Evolutionary conservation across 1,140 invertebrate species (phyloP).

Genomic region (Gonioctena quinquepunctata): DNA sequence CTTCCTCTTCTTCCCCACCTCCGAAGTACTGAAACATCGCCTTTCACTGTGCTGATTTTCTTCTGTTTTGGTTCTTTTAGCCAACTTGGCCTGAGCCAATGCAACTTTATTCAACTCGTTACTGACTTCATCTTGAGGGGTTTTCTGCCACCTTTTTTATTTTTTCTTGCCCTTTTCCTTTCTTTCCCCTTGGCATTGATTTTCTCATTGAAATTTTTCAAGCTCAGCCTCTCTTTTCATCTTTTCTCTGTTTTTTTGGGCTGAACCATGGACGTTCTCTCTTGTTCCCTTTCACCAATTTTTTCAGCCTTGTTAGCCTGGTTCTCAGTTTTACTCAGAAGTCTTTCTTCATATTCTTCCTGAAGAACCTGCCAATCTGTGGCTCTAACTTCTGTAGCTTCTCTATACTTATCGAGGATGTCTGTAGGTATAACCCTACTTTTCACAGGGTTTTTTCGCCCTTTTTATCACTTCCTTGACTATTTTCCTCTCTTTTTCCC

Average conservation of each 20-base stretch:
- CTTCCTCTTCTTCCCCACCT: constrained; percentile 57
- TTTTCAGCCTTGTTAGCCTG: constrained; percentile 79
- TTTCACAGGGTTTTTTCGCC: constrained; percentile 82
- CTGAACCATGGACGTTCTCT: constrained; percentile 84
- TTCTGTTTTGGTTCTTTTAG: constrained; percentile 74
- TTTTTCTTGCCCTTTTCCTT: constrained; percentile 48
- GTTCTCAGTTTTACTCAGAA: constrained; percentile 83
- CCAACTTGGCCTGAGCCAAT: constrained; percentile 73
- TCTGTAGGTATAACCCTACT: constrained; percentile 84
- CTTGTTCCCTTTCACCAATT: constrained; percentile 64
- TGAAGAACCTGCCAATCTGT: constrained; percentile 78
- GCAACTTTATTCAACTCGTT: constrained; percentile 74
- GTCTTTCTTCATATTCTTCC: constrained; percentile 84
- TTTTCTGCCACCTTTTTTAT: constrained; percentile 63
- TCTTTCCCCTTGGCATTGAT: constrained; percentile 54
- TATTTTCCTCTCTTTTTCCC: constrained; percentile 86
- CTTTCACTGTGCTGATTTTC: constrained; percentile 73
- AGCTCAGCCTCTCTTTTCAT: constrained; percentile 68
- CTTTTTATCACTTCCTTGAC: constrained; percentile 92
- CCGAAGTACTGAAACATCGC: constrained; percentile 56
- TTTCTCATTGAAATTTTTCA: constrained; percentile 55
- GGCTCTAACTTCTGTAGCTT: constrained; percentile 74
- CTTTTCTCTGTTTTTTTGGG: constrained; percentile 75
- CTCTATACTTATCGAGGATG: constrained; percentile 82
- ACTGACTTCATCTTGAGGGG: constrained; percentile 60